These are phyloP conservation scores for Incurvaria masculella DNA, from an alignment of 2,888 invertebrate genomes.

Conservation along the genomic window DNA sequence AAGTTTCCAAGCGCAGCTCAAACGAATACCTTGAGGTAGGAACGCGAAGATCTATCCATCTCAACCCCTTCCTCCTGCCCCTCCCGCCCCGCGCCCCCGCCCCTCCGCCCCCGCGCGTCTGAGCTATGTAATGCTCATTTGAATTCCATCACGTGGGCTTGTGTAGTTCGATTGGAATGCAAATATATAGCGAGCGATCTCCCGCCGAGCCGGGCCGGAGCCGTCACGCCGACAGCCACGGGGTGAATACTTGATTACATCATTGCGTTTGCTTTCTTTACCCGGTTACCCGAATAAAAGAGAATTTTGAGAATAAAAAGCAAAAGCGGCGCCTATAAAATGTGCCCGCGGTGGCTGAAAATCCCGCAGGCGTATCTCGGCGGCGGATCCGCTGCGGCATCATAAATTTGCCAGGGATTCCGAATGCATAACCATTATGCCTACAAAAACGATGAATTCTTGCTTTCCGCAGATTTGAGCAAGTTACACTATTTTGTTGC, in stretches of 20 bases:
- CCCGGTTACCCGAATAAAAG: not conserved
- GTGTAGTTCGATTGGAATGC: not conserved
- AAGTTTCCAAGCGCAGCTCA: too few species aligned
- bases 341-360: not conserved
- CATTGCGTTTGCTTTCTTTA: not conserved
- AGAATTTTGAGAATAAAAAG: not conserved
- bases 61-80: too few species aligned
- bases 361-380: not conserved
- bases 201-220: not conserved
- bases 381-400: not conserved
- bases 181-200: not conserved
- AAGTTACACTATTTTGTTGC: too few species aligned
- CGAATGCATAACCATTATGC: too few species aligned
- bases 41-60: too few species aligned
- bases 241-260: not conserved
- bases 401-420: too few species aligned
- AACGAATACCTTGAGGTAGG: too few species aligned
- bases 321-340: not conserved
- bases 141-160: not conserved
- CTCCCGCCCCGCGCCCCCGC: not conserved
- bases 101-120: not conserved
- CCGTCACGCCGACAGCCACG: not conserved
- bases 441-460: too few species aligned
- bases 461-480: too few species aligned
- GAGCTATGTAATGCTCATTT: not conserved